A percentile compares a stretch with the other conserved stretches of the same genome.
These are phyloP conservation scores for Megaceryle alcyon DNA, from an alignment of 2,797 vertebrate genomes.

Conservation along the genomic window DNA sequence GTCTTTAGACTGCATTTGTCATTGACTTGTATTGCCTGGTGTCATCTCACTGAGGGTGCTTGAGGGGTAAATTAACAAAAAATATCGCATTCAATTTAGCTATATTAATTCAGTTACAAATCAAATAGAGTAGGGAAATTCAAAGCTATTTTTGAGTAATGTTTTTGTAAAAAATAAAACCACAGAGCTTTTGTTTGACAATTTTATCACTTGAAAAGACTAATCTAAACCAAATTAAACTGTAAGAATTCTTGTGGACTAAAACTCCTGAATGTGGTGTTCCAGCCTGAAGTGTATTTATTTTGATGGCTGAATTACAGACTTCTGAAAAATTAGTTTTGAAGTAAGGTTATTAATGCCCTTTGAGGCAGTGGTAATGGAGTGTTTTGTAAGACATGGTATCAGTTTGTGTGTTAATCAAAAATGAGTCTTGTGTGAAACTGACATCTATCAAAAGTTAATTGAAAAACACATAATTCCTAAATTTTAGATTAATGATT, in stretches of 20 bases:
- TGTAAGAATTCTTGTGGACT: not conserved
- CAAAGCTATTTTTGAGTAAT: not conserved
- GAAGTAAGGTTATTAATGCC: not conserved
- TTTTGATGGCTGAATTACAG: not conserved
- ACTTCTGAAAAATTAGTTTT: conserved; percentile 2
- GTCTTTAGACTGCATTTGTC: not conserved
- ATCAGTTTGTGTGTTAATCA: not conserved
- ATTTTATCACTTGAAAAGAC: conserved; percentile 5
- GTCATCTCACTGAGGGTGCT: not conserved
- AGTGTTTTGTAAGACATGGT: not conserved
- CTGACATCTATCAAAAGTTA: not conserved
- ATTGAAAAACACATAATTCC: not conserved
- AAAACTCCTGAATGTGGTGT: not conserved
- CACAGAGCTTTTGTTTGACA: not conserved
- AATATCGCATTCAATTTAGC: not conserved
- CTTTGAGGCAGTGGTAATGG: not conserved
- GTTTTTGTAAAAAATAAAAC: not conserved
- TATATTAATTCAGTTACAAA: not conserved
- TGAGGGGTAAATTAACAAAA: not conserved
- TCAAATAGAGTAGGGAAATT: not conserved
- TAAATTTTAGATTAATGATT: not conserved
- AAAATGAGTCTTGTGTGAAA: not conserved
- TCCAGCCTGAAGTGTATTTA: not conserved
- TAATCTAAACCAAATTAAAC: conserved; percentile 38
- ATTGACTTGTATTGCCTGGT: not conserved